A percentile compares a stretch with the other conserved stretches of the same genome.
Conservation (phyloP, 2,797 vertebrate genomes). For the Pteronotus mesoamericanus region DNA sequence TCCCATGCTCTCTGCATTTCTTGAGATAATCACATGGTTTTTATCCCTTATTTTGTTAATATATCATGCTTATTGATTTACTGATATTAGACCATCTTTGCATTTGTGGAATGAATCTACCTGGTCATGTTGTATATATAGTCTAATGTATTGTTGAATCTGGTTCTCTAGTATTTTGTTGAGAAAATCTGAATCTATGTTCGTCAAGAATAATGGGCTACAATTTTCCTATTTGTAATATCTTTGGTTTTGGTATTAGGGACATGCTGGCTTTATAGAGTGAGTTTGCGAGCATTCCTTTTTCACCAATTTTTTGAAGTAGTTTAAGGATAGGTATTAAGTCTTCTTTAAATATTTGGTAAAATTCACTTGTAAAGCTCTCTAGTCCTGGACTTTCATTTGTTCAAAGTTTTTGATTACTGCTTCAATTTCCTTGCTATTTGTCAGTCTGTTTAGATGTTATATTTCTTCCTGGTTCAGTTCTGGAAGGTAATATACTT, state of each 20-base stretch:
- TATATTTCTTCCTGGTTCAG: background rate
- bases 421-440: background rate
- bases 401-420: background rate
- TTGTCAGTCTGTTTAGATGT: background rate
- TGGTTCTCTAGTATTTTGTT: background rate
- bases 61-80: background rate
- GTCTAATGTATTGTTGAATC: background rate
- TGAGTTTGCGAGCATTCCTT: background rate
- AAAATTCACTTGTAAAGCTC: background rate
- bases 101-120: background rate
- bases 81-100: background rate
- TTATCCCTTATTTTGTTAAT: background rate
- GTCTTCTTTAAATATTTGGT: background rate
- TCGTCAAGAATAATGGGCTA: background rate
- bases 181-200: background rate
- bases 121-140: background rate
- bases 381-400: background rate
- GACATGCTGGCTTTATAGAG: background rate
- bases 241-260: background rate
- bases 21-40: background rate
- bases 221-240: background rate
- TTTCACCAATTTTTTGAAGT: background rate
- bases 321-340: background rate
- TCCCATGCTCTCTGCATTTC: background rate
- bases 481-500: background rate